phyloP scores from a whole-genome alignment of 2,113 vertebrate genomes.

The Danionella cerebrum region DNA sequence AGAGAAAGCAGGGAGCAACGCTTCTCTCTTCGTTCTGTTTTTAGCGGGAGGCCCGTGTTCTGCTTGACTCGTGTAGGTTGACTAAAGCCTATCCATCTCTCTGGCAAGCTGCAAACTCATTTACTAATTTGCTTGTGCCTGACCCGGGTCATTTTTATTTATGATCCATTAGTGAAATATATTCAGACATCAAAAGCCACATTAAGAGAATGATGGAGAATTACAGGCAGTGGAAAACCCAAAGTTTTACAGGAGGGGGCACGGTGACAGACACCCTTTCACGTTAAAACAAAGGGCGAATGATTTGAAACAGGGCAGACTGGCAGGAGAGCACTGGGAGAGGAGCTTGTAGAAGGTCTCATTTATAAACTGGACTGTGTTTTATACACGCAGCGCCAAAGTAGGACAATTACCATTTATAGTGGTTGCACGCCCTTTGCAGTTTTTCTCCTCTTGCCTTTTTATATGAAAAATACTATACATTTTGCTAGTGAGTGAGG shows the following conservation, averaged over 20 bases:
- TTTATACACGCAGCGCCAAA: conserved; percentile 44
- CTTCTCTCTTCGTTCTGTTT: conserved; percentile 35
- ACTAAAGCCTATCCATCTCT: conserved; percentile 48
- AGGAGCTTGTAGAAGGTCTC: conserved; percentile 5
- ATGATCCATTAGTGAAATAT: conserved; percentile 61
- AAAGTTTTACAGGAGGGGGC: conserved; percentile 12
- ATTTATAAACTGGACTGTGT: conserved; percentile 45
- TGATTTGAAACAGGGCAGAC: conserved; percentile 5
- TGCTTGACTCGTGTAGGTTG: conserved; percentile 41
- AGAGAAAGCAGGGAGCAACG: too few species aligned
- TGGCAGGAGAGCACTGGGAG: conserved; percentile 23
- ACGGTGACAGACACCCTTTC: conserved; percentile 37
- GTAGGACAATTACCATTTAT: conserved; percentile 59
- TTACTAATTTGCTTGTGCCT: conserved; percentile 61
- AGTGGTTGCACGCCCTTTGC: conserved; percentile 50
- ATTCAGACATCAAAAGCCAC: conserved; percentile 53
- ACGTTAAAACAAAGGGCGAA: conserved; percentile 32
- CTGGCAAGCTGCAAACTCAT: conserved; percentile 55
- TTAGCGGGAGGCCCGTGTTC: conserved; percentile 23
- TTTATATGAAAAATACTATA: conserved; percentile 50
- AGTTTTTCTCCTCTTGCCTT: conserved; percentile 40
- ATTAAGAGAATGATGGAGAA: conserved; percentile 43
- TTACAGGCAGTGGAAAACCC: conserved; percentile 22
- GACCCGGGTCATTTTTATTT: conserved; percentile 54
- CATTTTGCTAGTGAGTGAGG: conserved; percentile 45